These are phyloP conservation scores for Macrosoma leucophasiata DNA, from an alignment of 2,888 invertebrate genomes.

Conservation along the genomic window DNA sequence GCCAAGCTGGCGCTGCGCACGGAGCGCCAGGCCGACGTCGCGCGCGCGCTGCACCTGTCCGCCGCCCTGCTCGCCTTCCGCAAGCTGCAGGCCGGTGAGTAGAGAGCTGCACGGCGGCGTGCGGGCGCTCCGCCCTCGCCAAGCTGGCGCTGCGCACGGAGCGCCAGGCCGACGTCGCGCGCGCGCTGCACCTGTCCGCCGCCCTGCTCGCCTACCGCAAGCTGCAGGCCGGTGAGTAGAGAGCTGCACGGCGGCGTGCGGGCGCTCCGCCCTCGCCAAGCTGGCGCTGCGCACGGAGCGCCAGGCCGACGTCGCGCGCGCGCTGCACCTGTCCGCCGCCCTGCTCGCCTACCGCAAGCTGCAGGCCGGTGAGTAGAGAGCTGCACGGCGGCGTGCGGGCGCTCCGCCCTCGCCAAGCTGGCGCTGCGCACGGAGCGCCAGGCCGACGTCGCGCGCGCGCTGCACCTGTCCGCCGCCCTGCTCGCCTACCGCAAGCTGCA, in stretches of 20 bases:
- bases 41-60: conserved; percentile 91
- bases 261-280: conserved; percentile 94
- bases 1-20: conserved; percentile 88
- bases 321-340: conserved; percentile 91
- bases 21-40: conserved; percentile 13
- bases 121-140: conserved; percentile 91
- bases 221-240: conserved; percentile 66
- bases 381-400: conserved; percentile 94
- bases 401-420: conserved; percentile 93
- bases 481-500: conserved; percentile 62
- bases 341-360: conserved; percentile 75
- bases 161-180: conserved; percentile 45
- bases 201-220: conserved; percentile 78
- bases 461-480: conserved; percentile 91
- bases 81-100: conserved; percentile 35
- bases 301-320: conserved; percentile 81
- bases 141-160: conserved; percentile 84
- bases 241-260: conserved; percentile 95
- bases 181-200: conserved; percentile 92
- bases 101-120: conserved; percentile 96
- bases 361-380: conserved; percentile 78
- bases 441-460: conserved; percentile 84
- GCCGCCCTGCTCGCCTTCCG: conserved; percentile 81
- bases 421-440: conserved; percentile 72
- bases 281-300: conserved; percentile 78